phyloP scores from a whole-genome alignment of 1,140 invertebrate genomes.

The Temnothorax nylanderi region DNA sequence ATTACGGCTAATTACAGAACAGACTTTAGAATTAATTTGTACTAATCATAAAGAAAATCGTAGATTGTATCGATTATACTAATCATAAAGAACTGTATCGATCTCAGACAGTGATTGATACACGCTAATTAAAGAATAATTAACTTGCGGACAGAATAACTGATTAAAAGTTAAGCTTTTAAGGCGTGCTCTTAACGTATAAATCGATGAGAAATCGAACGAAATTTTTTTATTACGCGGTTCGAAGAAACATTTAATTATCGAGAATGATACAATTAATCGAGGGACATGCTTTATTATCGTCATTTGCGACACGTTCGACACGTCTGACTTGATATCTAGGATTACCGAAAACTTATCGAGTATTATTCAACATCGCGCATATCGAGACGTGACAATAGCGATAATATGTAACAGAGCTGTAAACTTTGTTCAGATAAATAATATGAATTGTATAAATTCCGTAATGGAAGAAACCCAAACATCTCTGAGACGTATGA shows the following conservation, averaged over 20 bases:
- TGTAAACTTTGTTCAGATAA: neutral
- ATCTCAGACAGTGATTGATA: neutral
- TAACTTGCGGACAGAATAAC: neutral
- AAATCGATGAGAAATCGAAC: neutral
- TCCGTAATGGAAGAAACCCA: neutral
- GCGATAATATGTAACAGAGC: neutral
- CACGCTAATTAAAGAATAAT: neutral
- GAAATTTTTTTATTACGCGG: neutral
- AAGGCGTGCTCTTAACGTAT: neutral
- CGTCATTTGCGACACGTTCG: conserved; percentile 1
- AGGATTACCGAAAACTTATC: conserved; percentile 18
- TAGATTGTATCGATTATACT: neutral
- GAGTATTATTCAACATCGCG: neutral
- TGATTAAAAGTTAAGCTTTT: neutral
- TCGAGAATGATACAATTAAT: neutral
- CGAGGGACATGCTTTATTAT: neutral
- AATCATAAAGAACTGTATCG: neutral
- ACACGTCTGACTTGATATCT: neutral
- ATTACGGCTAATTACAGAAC: neutral
- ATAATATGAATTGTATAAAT: neutral
- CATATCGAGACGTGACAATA: neutral
- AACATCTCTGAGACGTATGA: neutral
- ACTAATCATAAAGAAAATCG: neutral
- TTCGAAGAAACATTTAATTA: neutral
- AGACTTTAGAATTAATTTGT: neutral